These are phyloP conservation scores for Troides helena DNA, from an alignment of 2,888 invertebrate species.

Conservation along the genomic window DNA sequence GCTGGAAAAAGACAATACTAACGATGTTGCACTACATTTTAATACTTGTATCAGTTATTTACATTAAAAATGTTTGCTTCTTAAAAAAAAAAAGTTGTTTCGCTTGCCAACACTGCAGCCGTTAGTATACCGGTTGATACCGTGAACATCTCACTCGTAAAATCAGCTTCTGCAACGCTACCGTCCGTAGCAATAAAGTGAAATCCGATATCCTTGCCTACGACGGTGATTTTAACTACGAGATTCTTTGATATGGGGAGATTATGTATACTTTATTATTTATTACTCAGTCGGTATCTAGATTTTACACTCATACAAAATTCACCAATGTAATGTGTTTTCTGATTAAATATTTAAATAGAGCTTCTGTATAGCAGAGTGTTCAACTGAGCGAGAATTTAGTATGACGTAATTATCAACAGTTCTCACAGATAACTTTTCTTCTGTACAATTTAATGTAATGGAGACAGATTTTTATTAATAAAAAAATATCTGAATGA, in stretches of 20 bases:
- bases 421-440: too few species aligned
- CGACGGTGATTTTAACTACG: conserved; percentile 62
- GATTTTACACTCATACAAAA: conserved; percentile 32
- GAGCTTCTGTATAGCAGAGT: not conserved
- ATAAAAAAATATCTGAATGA: too few species aligned
- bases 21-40: too few species aligned
- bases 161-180: conserved; percentile 56
- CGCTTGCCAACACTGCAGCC: conserved; percentile 5
- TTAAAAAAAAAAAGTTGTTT: not conserved
- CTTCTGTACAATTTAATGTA: too few species aligned
- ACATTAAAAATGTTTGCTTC: too few species aligned
- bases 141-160: conserved; percentile 65
- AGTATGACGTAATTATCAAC: too few species aligned
- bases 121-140: conserved; percentile 49
- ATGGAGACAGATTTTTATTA: too few species aligned
- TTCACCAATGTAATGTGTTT: not conserved
- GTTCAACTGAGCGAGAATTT: too few species aligned
- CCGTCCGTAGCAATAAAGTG: conserved; percentile 68
- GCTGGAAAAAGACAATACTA: too few species aligned
- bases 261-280: conserved; percentile 66
- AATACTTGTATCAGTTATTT: too few species aligned
- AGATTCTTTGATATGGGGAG: conserved; percentile 63
- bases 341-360: not conserved
- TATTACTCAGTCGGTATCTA: conserved; percentile 44
- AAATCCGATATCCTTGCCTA: conserved; percentile 70